These are phyloP conservation scores for Passerculus sandwichensis DNA, from an alignment of 2,797 vertebrate species.

Conservation along the genomic window DNA sequence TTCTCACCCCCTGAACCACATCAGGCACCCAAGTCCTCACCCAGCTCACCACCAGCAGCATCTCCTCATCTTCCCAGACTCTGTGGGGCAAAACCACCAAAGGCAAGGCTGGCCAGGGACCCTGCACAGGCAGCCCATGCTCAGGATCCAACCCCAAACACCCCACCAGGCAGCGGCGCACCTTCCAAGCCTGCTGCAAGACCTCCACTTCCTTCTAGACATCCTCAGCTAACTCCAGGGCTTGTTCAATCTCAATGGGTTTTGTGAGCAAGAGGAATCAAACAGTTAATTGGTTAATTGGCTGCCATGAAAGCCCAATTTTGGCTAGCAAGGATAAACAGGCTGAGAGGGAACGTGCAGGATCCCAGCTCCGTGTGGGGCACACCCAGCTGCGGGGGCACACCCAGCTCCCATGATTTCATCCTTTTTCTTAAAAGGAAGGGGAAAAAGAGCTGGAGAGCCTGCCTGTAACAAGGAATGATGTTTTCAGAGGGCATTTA, in stretches of 20 bases:
- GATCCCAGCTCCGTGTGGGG: not conserved
- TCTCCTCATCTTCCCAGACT: not conserved
- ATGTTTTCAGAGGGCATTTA: not conserved
- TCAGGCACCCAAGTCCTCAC: not conserved
- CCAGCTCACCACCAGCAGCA: not conserved
- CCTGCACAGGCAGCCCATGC: fast-evolving
- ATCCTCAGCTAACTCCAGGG: not conserved
- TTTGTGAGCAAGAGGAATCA: not conserved
- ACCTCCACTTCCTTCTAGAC: slow-evolving; percentile 1
- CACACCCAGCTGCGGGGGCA: not conserved
- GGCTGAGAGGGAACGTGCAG: not conserved
- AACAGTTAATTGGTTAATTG: not conserved
- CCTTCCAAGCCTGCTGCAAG: not conserved
- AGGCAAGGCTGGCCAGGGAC: not conserved
- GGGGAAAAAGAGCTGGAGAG: not conserved
- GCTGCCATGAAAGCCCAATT: not conserved
- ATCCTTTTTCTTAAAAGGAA: not conserved
- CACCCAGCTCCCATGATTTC: not conserved
- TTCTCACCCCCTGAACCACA: not conserved
- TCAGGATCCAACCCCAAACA: not conserved
- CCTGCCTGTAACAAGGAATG: not conserved
- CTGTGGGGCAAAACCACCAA: not conserved
- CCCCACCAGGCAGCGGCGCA: fast-evolving
- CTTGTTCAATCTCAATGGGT: not conserved
- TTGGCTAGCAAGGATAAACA: not conserved